These are phyloP conservation scores for Pteronura brasiliensis DNA, from an alignment of 2,113 vertebrate species.

Conservation along the genomic window DNA sequence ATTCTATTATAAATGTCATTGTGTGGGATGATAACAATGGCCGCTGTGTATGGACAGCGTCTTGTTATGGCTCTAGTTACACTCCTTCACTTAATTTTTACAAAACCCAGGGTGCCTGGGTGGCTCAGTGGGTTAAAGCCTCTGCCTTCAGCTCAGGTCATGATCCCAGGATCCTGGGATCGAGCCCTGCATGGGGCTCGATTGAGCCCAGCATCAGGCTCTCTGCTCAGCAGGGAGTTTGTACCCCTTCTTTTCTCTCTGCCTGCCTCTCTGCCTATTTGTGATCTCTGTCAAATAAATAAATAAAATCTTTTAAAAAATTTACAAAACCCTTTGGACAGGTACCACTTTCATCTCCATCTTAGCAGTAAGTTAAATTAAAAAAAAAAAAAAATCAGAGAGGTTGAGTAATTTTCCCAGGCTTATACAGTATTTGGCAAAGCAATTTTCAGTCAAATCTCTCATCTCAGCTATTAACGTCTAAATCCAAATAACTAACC, in stretches of 20 bases:
- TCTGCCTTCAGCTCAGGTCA: no score
- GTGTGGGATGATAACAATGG: not conserved
- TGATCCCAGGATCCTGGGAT: no score
- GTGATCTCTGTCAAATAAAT: no score
- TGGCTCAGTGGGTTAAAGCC: no score
- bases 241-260: no score
- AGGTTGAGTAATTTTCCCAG: not conserved
- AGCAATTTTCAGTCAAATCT: not conserved
- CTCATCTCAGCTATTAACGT: not conserved
- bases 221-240: no score
- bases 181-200: fast-evolving
- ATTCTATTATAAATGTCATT: not conserved
- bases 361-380: not conserved
- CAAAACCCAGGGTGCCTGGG: not conserved
- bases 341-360: not conserved
- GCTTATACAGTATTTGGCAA: not conserved
- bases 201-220: no score
- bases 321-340: not conserved
- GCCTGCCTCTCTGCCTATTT: no score
- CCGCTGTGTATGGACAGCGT: not conserved
- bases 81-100: not conserved
- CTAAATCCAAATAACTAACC: constrained; percentile 12
- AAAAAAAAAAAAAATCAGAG: not conserved
- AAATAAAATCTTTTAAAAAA: no score
- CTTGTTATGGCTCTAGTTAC: not conserved